These are phyloP conservation scores for Rallus crepitans DNA, from an alignment of 2,797 vertebrate species.

Conservation along the genomic window DNA sequence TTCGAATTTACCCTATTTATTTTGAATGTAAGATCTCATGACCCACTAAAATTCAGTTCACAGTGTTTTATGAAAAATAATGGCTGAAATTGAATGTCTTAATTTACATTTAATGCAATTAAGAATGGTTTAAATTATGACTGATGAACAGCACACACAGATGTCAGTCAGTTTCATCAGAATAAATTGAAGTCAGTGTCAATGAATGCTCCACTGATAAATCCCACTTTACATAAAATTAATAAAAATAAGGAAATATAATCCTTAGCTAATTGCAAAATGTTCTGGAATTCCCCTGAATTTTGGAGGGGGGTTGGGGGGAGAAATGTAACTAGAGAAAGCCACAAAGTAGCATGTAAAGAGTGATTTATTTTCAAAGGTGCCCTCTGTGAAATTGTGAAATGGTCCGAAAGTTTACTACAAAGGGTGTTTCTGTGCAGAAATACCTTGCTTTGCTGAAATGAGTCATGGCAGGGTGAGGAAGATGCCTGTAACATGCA, in stretches of 20 bases:
- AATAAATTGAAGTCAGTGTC: conserved; percentile 86
- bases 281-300: conserved; percentile 85
- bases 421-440: neutral
- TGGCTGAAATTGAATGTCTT: conserved; percentile 98
- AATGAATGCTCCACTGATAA: conserved; percentile 86
- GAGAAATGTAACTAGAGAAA: conserved; percentile 46
- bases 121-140: conserved; percentile 97
- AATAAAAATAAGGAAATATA: conserved; percentile 92
- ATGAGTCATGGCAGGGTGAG: neutral
- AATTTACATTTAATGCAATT: conserved; percentile 99
- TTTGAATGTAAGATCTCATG: conserved; percentile 88
- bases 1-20: conserved; percentile 88
- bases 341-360: neutral
- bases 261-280: conserved; percentile 87
- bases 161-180: conserved; percentile 94
- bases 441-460: neutral
- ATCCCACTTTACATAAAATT: conserved; percentile 89
- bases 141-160: conserved; percentile 93
- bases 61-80: conserved; percentile 98
- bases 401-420: conserved; percentile 9
- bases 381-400: conserved; percentile 3
- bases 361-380: conserved; percentile 33
- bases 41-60: conserved; percentile 96
- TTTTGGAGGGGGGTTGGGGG: conserved; percentile 38
- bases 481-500: neutral